Base-by-base conservation (phyloP, 2,797 vertebrate species). In the Simalia tracyae region DNA sequence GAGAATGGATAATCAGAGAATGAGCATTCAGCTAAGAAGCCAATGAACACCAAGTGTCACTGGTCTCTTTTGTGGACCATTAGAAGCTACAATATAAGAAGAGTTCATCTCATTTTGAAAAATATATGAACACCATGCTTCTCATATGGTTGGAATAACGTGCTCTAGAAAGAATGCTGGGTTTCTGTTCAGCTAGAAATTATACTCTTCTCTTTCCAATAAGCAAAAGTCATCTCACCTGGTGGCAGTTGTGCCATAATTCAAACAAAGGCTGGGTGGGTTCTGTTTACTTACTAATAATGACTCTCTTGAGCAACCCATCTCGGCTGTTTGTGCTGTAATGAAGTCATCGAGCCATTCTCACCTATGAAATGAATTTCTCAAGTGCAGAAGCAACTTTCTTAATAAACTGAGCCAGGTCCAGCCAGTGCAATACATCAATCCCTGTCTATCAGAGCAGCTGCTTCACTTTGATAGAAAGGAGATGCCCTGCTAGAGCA, bases 361-460 rank as follows among this genome's bases (percentile, higher is more conserved):
- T 94, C 19, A 0, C 1, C 86, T 84, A 12, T 15, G 57, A 6
- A 50, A 60, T 9, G 0, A 2, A 42, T 86, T 0, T 1, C 86
- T 54, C 81, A 91, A 72, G 42, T 12, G 36, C 57, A 46, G 36
- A 76, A 81, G 95, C 86, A 59, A 46, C 24, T 85, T 93, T 89
- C 85, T 42, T 84, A 89, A 59, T 50, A 60, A 81, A 90, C 84
- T 36, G 50, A 46, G 68, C 60, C 50, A 64, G 0, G 86, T 64
- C 50, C 91, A 94, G 90, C 0, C 4, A 81, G 7, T 85, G 64
- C 88, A 0, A 56, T 76, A 88, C 59, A 91, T 94, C 86, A 89
- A 91, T 59, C 85, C 2, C 28, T 15, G 6, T 15, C 59, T 89
- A 84, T 92, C 46, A 88, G 84, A 86, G 76, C 92, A 93, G 24